phyloP scores from a whole-genome alignment of 2,888 invertebrate genomes.

The Pimpla rufipes region DNA sequence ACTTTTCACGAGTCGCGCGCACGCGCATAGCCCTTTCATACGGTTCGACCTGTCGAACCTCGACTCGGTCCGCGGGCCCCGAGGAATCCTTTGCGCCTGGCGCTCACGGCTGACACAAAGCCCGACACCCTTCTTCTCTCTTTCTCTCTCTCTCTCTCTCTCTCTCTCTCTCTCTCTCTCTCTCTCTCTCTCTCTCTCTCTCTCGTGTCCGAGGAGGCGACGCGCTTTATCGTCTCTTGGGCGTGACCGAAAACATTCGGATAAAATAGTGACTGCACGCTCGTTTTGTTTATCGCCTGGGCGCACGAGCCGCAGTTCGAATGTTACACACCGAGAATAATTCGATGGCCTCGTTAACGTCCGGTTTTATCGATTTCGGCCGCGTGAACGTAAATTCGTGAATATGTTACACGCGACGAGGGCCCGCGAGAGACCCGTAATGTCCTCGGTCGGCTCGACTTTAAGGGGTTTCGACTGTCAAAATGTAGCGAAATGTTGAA shows the following conservation, averaged over 20 bases:
- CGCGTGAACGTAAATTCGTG: conserved; percentile 65
- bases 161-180: not conserved
- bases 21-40: conserved; percentile 42
- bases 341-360: conserved; percentile 83
- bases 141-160: conserved; percentile 1
- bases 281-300: conserved; percentile 22
- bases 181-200: not conserved
- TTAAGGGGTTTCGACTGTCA: not conserved
- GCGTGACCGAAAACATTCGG: conserved; percentile 64
- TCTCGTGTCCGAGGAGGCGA: conserved; percentile 12
- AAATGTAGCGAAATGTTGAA: not conserved
- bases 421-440: not conserved
- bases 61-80: no score
- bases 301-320: conserved; percentile 12
- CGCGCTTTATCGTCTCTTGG: conserved; percentile 69
- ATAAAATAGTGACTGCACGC: conserved; percentile 52
- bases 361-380: conserved; percentile 81
- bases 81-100: conserved; percentile 16
- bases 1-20: conserved; percentile 43
- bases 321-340: conserved; percentile 71
- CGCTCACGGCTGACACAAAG: conserved; percentile 6
- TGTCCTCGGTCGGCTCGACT: not conserved
- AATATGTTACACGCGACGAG: conserved; percentile 2
- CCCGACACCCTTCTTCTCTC: not conserved
- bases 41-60: not conserved